Evolutionary conservation across 2,888 invertebrate genomes (phyloP).

Genomic region (Clitarchus hookeri): DNA sequence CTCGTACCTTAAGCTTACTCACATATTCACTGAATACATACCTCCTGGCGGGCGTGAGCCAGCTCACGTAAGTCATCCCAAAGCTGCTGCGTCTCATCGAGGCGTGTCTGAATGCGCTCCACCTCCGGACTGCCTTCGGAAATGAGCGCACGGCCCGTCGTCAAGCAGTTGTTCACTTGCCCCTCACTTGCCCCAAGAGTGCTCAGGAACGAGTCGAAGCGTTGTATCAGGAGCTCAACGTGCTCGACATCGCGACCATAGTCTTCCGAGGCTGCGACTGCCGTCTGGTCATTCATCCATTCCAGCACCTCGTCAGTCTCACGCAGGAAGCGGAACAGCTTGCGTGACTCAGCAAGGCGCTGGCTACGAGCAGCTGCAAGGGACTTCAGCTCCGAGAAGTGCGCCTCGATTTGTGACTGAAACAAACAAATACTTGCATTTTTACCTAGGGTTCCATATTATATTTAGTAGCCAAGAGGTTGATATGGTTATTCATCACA

Average conservation of each 20-base stretch:
- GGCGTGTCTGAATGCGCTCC: slow-evolving; percentile 75
- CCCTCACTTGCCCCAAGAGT: slow-evolving; percentile 85
- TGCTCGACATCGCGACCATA: slow-evolving; percentile 98
- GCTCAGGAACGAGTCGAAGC: slow-evolving; percentile 87
- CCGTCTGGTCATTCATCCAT: slow-evolving; percentile 93
- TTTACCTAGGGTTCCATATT: too few relatives aligned
- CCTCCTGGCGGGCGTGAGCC: slow-evolving; percentile 84
- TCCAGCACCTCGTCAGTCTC: slow-evolving; percentile 90
- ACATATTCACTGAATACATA: slow-evolving; percentile 40
- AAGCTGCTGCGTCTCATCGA: slow-evolving; percentile 80
- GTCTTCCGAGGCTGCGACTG: slow-evolving; percentile 91
- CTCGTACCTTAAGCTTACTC: too few relatives aligned
- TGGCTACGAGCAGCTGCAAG: slow-evolving; percentile 66
- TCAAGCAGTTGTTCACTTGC: slow-evolving; percentile 76
- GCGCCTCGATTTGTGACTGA: slow-evolving; percentile 63
- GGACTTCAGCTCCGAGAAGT: slow-evolving; percentile 69
- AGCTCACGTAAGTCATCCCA: slow-evolving; percentile 95
- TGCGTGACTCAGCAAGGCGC: slow-evolving; percentile 61
- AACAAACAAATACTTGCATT: slow-evolving; percentile 28
- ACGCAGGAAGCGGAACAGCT: slow-evolving; percentile 77
- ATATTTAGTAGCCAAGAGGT: too few relatives aligned
- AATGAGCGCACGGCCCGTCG: slow-evolving; percentile 49
- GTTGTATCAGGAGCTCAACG: slow-evolving; percentile 87
- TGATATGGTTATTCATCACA: too few relatives aligned
- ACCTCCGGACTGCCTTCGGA: slow-evolving; percentile 80